phyloP scores from a whole-genome alignment of 2,113 vertebrate genomes.

The Ursus arctos region DNA sequence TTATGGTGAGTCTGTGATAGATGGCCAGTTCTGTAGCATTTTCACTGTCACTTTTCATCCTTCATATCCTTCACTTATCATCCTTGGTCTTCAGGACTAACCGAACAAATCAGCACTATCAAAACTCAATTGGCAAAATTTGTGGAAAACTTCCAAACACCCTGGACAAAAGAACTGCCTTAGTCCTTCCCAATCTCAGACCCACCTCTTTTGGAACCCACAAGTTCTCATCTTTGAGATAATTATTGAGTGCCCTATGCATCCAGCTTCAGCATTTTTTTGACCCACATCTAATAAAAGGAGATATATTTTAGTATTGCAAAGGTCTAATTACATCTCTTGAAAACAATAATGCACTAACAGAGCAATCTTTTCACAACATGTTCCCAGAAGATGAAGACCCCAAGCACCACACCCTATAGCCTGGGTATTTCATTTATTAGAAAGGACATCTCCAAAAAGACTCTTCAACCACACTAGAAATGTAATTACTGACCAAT shows the following conservation, averaged over 20 bases:
- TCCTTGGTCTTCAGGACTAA: neutral
- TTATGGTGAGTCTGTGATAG: neutral
- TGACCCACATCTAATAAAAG: neutral
- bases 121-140: neutral
- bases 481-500: neutral
- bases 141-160: neutral
- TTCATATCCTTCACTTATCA: neutral
- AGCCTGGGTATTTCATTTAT: neutral
- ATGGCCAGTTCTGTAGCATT: neutral
- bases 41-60: neutral
- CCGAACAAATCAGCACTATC: neutral
- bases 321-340: neutral
- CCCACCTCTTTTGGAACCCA: neutral
- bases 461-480: neutral
- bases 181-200: neutral
- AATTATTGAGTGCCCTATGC: neutral
- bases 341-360: neutral
- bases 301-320: neutral
- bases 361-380: neutral
- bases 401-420: neutral
- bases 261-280: neutral
- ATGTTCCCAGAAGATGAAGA: neutral
- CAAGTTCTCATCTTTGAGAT: neutral
- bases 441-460: neutral
- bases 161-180: neutral